Evolutionary conservation across 2,113 vertebrate genomes (phyloP), one percentile per base, ranked within the genome.

Genomic region (Trematocara variabile): DNA sequence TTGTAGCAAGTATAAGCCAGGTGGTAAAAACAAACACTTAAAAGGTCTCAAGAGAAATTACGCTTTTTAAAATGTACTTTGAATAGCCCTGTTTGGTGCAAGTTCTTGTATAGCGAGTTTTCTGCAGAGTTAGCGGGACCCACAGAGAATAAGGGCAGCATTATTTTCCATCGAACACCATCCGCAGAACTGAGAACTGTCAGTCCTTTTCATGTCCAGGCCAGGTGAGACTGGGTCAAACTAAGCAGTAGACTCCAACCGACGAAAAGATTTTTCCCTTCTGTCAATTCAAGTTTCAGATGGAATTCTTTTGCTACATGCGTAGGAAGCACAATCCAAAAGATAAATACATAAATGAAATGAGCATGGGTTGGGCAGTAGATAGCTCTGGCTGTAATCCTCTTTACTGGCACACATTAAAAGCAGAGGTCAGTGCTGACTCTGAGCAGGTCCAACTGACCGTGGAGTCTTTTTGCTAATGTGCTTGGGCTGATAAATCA

Each of bases 361-460:
- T 46, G 22, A 0, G 39, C 22, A 18, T 0, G n/a, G 39, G 13
- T 16, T 46, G 65, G 39, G 65, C 5, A 1, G 65, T 6, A 70
- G 37, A 70, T 46, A 1, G 65, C 13, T 3, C 65, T 46, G 65
- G 8, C 65, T 73, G 5, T 44, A 70, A 44, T 70, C 34, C 34
- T 22, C 22, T 68, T n/a, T n/a, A n/a, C n/a, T n/a, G n/a, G n/a
- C n/a, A n/a, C n/a, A n/a, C n/a, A n/a, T n/a, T n/a, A 41, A 68
- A 68, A 41, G 39, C 39, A 18, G 65, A 73, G 8, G 39, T 1
- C 39, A 73, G 65, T 16, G 65, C 39, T 73, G 39, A 73, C 13
- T 73, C 22, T 73, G 39, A 73, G 65, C 39, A 73, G 65, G 68
- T 73, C 68, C 6, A 2, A 46, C 13, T 73, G 68, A 46, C 68